phyloP scores from a whole-genome alignment of 2,888 invertebrate genomes.

The Gastracanthus pulcherrimus region DNA sequence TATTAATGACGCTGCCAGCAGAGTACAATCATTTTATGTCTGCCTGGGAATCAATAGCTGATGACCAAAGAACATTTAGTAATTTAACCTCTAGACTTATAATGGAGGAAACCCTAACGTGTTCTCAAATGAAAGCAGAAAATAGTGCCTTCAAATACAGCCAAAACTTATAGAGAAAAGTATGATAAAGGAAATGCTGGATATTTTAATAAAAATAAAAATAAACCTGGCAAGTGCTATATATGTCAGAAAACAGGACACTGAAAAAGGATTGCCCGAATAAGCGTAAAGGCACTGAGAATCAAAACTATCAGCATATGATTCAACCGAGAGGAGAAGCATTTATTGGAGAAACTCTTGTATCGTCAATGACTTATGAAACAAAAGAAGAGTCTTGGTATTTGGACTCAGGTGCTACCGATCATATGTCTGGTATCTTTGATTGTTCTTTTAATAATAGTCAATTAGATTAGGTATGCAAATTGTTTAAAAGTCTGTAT shows the following conservation, averaged over 20 bases:
- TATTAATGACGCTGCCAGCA: conserved; percentile 60
- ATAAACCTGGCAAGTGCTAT: not conserved
- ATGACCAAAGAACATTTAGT: conserved; percentile 9
- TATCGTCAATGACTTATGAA: not conserved
- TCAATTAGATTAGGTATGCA: too few relatives aligned
- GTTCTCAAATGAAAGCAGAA: not conserved
- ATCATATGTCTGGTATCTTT: conserved; percentile 6
- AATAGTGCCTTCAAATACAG: not conserved
- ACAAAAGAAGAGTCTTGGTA: not conserved
- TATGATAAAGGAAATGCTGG: not conserved
- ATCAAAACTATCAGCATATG: not conserved
- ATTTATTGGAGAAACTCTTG: not conserved
- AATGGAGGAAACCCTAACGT: conserved; percentile 36
- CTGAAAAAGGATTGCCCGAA: too few relatives aligned
- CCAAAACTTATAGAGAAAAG: not conserved
- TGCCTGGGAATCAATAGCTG: conserved; percentile 53
- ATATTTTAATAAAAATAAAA: not conserved
- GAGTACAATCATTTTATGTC: conserved; percentile 60
- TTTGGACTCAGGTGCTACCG: conserved; percentile 26
- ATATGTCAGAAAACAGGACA: not conserved
- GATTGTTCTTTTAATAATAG: not conserved
- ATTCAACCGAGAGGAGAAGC: too few relatives aligned
- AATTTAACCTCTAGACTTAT: conserved; percentile 38
- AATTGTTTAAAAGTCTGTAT: too few relatives aligned
- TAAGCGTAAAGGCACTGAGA: not conserved